Conservation (phyloP, 2,113 vertebrate genomes). For the Pithys albifrons region DNA sequence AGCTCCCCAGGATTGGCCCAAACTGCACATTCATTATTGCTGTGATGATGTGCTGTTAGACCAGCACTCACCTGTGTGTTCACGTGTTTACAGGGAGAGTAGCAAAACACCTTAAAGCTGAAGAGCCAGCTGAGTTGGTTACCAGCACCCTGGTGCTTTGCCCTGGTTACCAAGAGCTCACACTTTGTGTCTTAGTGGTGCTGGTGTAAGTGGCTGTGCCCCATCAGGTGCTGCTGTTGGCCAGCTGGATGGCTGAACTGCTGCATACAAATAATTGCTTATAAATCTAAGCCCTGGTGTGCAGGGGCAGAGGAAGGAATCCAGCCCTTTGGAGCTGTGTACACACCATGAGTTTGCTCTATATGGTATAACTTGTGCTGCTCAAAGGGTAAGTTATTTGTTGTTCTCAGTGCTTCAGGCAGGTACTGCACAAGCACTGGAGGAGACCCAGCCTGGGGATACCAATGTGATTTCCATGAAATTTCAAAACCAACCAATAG, state of each 20-base stretch:
- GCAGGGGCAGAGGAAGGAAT: not conserved
- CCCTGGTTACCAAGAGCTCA: not conserved
- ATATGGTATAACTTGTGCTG: not conserved
- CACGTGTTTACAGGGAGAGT: no score
- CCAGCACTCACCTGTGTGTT: not conserved
- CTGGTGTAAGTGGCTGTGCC: not conserved
- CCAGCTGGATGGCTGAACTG: not conserved
- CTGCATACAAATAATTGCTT: not conserved
- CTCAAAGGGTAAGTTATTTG: not conserved
- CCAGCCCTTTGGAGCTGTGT: not conserved
- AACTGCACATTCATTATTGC: not conserved
- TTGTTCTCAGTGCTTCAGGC: not conserved
- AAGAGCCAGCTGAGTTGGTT: accelerated
- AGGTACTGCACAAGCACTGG: not conserved
- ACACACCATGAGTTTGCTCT: not conserved
- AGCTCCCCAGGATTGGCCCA: no score
- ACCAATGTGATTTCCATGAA: not conserved
- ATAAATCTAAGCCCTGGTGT: not conserved
- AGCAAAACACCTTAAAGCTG: not conserved
- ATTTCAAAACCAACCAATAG: not conserved
- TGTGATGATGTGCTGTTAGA: not conserved
- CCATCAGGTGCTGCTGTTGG: not conserved
- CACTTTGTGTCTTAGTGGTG: not conserved
- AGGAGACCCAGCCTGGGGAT: not conserved
- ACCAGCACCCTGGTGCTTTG: not conserved